Evolutionary conservation across 2,113 vertebrate genomes (phyloP).

Genomic region (Sceloporus tristichus): DNA sequence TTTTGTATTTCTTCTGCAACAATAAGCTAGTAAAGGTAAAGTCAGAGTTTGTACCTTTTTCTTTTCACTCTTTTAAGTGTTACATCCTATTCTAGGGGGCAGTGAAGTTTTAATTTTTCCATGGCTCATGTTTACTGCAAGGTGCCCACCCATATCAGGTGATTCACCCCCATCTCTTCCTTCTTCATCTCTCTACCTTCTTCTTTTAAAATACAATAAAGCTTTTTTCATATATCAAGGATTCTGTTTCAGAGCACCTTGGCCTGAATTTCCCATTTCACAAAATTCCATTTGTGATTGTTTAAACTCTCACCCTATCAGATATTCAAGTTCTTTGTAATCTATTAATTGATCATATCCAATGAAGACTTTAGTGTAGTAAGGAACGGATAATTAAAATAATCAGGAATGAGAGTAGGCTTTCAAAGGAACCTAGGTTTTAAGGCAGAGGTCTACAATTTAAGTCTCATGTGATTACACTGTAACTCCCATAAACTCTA

Average conservation of each 20-base stretch:
- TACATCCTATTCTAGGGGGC: background rate
- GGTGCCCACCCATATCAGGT: background rate
- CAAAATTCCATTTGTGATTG: fast-evolving
- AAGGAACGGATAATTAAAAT: background rate
- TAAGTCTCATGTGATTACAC: no score
- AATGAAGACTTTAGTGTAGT: fast-evolving
- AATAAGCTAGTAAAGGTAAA: background rate
- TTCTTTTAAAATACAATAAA: background rate
- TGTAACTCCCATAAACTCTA: no score
- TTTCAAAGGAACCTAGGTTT: background rate
- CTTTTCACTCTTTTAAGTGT: background rate
- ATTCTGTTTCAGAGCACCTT: background rate
- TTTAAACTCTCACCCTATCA: conserved; percentile 13
- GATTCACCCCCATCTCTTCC: background rate
- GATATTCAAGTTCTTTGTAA: conserved; percentile 20
- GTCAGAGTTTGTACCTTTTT: fast-evolving
- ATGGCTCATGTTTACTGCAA: background rate
- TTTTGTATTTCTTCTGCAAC: conserved; percentile 29
- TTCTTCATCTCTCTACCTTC: background rate
- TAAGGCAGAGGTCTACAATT: no score
- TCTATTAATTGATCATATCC: conserved; percentile 4
- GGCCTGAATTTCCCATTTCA: background rate
- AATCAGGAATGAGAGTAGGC: background rate
- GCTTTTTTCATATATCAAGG: background rate
- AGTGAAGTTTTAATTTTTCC: fast-evolving